Conservation (phyloP, 2,113 vertebrate species). For the Gavia stellata region DNA sequence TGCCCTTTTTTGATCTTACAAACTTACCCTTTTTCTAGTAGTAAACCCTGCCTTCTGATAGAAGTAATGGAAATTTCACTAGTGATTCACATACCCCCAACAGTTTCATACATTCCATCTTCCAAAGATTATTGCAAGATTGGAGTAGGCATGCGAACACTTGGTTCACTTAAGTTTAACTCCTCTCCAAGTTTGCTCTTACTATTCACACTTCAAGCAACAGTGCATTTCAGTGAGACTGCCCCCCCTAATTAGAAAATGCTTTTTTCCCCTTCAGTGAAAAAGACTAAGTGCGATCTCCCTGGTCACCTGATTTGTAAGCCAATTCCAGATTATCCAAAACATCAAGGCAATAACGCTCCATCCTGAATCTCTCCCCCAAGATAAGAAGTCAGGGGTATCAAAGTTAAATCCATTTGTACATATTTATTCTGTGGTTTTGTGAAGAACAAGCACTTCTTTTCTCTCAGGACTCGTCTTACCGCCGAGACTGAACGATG, state of each 20-base stretch:
- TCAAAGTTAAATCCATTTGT: neutral
- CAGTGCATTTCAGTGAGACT: neutral
- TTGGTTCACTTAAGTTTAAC: neutral
- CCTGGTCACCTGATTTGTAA: neutral
- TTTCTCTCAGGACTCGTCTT: neutral
- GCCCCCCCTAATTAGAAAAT: neutral
- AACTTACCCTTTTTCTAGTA: neutral
- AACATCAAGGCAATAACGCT: neutral
- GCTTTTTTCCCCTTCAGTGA: neutral
- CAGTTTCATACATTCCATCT: neutral
- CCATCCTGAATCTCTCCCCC: neutral
- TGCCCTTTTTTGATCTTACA: neutral
- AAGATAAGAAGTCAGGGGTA: neutral
- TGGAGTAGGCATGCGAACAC: neutral
- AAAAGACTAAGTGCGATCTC: neutral
- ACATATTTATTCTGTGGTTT: neutral
- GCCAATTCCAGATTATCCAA: neutral
- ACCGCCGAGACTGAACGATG: neutral
- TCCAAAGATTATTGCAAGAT: neutral
- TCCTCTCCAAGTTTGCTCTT: neutral
- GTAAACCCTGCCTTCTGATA: neutral
- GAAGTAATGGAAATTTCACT: neutral
- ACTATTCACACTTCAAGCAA: neutral
- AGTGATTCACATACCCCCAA: neutral
- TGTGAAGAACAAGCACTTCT: neutral